Conservation (phyloP, 2,888 invertebrate species). For the Lochmaea crataegi region DNA sequence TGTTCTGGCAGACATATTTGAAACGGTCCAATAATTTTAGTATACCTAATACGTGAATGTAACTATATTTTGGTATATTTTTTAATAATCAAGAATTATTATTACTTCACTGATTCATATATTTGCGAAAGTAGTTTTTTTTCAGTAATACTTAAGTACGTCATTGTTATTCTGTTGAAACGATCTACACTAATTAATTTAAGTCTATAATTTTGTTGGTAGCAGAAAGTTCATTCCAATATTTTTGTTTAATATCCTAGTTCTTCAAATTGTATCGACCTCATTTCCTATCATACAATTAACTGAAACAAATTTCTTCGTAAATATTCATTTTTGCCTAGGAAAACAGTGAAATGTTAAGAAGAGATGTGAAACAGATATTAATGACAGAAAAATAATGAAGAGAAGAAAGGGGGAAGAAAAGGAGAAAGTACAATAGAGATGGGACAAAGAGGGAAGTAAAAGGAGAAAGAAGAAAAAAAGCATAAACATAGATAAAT, state of each 20-base stretch:
- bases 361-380: no score
- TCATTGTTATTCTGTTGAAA: conserved; percentile 21
- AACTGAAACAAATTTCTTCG: not conserved
- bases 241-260: not conserved
- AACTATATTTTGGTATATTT: not conserved
- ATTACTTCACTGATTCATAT: not conserved
- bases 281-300: not conserved
- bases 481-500: no score
- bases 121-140: not conserved
- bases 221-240: not conserved
- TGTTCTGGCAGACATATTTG: not conserved
- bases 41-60: not conserved
- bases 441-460: no score
- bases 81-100: not conserved
- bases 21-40: not conserved
- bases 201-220: not conserved
- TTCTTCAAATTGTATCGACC: not conserved
- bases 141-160: not conserved
- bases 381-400: no score
- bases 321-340: no score
- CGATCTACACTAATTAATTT: conserved; percentile 13
- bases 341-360: no score
- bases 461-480: no score
- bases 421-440: no score
- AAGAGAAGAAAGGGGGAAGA: no score